A percentile compares a stretch with the other conserved stretches of the same genome.
These are phyloP conservation scores for Hippocampus kuda DNA, from an alignment of 2,797 vertebrate species.

Conservation along the genomic window DNA sequence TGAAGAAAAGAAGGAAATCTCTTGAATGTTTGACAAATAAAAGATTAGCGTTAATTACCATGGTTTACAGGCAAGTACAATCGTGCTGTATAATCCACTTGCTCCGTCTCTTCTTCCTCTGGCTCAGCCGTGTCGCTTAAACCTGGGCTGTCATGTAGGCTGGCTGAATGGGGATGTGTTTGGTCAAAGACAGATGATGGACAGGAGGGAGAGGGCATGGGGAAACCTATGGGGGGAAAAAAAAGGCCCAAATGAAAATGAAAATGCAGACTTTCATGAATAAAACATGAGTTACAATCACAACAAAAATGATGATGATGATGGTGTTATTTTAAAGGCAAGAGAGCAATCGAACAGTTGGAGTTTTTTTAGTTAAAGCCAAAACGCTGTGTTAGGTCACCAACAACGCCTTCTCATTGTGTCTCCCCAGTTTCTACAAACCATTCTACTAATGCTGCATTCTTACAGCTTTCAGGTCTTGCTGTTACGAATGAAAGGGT, in stretches of 20 bases:
- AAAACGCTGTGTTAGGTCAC: too few relatives aligned
- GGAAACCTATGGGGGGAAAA: constrained; percentile 53
- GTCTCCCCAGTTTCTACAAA: too few relatives aligned
- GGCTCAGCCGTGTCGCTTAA: constrained; percentile 42
- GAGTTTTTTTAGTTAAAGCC: too few relatives aligned
- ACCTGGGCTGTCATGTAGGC: constrained; percentile 48
- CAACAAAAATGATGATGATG: constrained; percentile 16
- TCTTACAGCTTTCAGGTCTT: too few relatives aligned
- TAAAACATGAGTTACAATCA: constrained; percentile 24
- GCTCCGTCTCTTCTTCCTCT: constrained; percentile 45
- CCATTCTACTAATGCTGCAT: too few relatives aligned
- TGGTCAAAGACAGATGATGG: constrained; percentile 61
- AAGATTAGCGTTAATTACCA: constrained; percentile 46
- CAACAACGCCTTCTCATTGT: too few relatives aligned
- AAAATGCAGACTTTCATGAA: constrained; percentile 9
- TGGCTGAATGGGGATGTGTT: constrained; percentile 51
- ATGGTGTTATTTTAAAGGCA: not conserved
- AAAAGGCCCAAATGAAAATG: constrained; percentile 25
- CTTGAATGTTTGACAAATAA: not conserved
- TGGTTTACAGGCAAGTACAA: constrained; percentile 55
- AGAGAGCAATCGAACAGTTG: not conserved
- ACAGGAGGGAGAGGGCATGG: constrained; percentile 62
- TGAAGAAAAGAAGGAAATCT: too few relatives aligned
- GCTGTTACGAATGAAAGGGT: too few relatives aligned
- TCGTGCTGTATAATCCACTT: constrained; percentile 44